These are phyloP conservation scores for Eurois occulta DNA, from an alignment of 2,888 invertebrate genomes.

Conservation along the genomic window DNA sequence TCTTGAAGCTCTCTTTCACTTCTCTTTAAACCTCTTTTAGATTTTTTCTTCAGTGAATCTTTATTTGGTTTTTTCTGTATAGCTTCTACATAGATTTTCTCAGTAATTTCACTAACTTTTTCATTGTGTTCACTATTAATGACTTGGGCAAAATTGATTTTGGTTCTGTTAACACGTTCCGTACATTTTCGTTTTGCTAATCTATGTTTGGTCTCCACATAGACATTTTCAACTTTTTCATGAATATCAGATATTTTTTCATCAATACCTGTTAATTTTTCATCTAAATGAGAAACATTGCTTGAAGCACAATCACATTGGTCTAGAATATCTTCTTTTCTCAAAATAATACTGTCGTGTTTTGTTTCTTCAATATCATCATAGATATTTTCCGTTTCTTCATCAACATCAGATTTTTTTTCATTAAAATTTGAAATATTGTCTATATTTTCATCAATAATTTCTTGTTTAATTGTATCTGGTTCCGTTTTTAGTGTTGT, in stretches of 20 bases:
- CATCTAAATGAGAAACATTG: not conserved
- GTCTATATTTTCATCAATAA: slow-evolving; percentile 28
- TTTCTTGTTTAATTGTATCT: slow-evolving; percentile 47
- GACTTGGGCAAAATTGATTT: not conserved
- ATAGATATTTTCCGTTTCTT: not conserved
- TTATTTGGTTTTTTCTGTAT: slow-evolving; percentile 26
- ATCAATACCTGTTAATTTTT: not conserved
- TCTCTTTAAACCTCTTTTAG: slow-evolving; percentile 12
- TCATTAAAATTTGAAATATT: slow-evolving; percentile 37
- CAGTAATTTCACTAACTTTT: not conserved
- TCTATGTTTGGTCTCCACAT: not conserved
- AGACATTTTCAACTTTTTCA: not conserved
- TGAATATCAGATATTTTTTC: not conserved
- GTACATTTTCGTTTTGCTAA: not conserved
- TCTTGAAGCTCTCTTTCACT: slow-evolving; percentile 40
- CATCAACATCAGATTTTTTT: not conserved
- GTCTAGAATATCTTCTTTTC: not conserved
- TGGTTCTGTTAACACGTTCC: not conserved
- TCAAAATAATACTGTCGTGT: not conserved
- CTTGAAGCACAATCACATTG: too few relatives aligned
- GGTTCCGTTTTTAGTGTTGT: slow-evolving; percentile 29
- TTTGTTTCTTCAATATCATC: slow-evolving; percentile 20
- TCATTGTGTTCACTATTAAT: not conserved
- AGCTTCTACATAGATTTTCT: slow-evolving; percentile 12
- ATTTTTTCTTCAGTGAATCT: not conserved